Evolutionary conservation across 2,888 invertebrate genomes (phyloP).

Genomic region (Cephalotes varians): DNA sequence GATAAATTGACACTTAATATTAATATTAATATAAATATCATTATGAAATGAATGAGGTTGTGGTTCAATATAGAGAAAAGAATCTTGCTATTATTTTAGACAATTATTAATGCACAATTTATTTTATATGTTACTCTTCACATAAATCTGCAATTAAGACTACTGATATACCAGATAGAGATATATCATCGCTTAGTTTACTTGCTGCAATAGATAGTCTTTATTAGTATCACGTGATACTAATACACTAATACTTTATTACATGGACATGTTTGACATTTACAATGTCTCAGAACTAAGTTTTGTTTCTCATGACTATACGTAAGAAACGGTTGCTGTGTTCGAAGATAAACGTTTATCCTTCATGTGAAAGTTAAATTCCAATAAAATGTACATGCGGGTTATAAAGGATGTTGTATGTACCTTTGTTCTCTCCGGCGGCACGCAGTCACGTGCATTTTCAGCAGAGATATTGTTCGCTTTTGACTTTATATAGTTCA

Average conservation of each 20-base stretch:
- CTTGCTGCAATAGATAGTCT: not conserved
- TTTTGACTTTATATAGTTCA: not conserved
- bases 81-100: not conserved
- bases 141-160: not conserved
- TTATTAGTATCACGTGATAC: not conserved
- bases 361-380: constrained; percentile 12
- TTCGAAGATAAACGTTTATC: constrained; percentile 1
- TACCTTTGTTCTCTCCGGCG: not conserved
- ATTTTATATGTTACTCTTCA: not conserved
- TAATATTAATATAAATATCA: not conserved
- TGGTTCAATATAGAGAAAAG: not conserved
- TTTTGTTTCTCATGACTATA: not conserved
- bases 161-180: not conserved
- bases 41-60: not conserved
- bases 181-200: not conserved
- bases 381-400: constrained; percentile 11
- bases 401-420: not conserved
- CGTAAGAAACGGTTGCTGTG: not conserved
- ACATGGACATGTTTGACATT: not conserved
- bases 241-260: too few species aligned
- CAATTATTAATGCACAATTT: not conserved
- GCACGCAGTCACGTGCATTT: not conserved
- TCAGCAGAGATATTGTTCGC: not conserved
- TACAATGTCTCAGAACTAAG: not conserved
- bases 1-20: not conserved